Percentiles rank a stretch among this genome's conserved stretches.
phyloP scores from a whole-genome alignment of 2,113 vertebrate genomes.

The Leptobrachium leishanense region DNA sequence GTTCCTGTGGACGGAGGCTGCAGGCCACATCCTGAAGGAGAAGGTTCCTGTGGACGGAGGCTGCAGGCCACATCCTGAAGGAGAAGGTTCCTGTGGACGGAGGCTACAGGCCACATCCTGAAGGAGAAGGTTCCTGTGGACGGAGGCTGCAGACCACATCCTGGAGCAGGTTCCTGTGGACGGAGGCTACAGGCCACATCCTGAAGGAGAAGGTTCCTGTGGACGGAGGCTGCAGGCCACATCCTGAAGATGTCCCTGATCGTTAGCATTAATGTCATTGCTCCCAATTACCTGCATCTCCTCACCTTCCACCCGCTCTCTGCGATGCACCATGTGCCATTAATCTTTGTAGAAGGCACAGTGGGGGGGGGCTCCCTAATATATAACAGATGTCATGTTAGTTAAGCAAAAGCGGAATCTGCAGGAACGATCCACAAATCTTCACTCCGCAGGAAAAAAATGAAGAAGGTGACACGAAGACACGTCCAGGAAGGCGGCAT shows the following conservation, averaged over 20 bases:
- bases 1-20: too few species aligned
- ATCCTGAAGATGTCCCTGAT: constrained; percentile 13
- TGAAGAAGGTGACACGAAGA: background rate
- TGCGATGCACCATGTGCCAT: constrained; percentile 13
- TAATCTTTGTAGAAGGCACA: constrained; percentile 27
- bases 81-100: too few species aligned
- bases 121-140: too few species aligned
- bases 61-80: too few species aligned
- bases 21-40: too few species aligned
- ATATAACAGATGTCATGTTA: constrained; percentile 42
- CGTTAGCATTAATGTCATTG: constrained; percentile 14
- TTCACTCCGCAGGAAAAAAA: constrained; percentile 18
- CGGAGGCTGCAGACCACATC: too few species aligned
- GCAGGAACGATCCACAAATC: constrained; percentile 23
- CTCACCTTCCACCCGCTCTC: constrained; percentile 19
- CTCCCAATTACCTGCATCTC: constrained; percentile 32
- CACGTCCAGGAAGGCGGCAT: background rate
- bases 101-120: too few species aligned
- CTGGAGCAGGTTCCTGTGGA: too few species aligned
- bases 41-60: too few species aligned
- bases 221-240: background rate
- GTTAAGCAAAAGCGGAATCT: constrained; percentile 33
- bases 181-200: background rate
- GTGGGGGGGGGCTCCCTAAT: constrained; percentile 23
- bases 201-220: background rate